Evolutionary conservation across 2,797 vertebrate species (phyloP), one percentile per base, ranked within the genome.

Genomic region (Myoxocephalus aenaeus): DNA sequence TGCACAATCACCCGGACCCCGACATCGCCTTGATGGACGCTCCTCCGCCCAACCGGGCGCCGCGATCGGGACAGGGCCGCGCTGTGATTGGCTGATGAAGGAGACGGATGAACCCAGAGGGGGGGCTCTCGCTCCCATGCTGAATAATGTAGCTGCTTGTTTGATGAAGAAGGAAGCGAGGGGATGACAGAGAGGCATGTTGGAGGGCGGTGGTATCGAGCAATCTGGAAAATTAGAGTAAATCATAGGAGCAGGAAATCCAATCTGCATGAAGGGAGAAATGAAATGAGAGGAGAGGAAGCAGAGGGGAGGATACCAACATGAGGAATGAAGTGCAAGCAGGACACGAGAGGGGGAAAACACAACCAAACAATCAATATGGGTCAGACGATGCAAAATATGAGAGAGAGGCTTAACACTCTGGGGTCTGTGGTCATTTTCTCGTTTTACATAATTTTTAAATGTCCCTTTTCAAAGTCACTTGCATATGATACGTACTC

Each of bases 81-180:
- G 3, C 40, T 65, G 22, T 61, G 81, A 92, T 92, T 89, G 91
- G 91, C 68, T 17, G 84, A 88, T 81, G 64, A 66, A 57, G 56
- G 27, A 74, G 61, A 80, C 59, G 75, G 62, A 81, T 87, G 80
- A 86, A 86, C 62, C 74, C 80, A 73, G 51, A 5, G 62, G 70
- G 74, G 72, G 76, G 63, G 59, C 81, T 57, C 79, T 79, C 78
- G 25, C 51, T 74, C 65, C 75, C 56, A n/a, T 70, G 76, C 70
- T 90, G 72, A 90, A 92, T 88, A 89, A 92, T 84, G 85, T 83
- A 80, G 83, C 81, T 83, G 85, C 88, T 91, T 91, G 86, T 91
- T 75, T 92, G 84, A 91, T 81, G 87, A 90, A 85, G 87, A 75
- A 77, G 40, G 15, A 87, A 87, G 58, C 29, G 56, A 87, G 46